These are phyloP conservation scores for Toxotes lorentzi DNA, from an alignment of 2,797 vertebrate genomes.

Conservation along the genomic window DNA sequence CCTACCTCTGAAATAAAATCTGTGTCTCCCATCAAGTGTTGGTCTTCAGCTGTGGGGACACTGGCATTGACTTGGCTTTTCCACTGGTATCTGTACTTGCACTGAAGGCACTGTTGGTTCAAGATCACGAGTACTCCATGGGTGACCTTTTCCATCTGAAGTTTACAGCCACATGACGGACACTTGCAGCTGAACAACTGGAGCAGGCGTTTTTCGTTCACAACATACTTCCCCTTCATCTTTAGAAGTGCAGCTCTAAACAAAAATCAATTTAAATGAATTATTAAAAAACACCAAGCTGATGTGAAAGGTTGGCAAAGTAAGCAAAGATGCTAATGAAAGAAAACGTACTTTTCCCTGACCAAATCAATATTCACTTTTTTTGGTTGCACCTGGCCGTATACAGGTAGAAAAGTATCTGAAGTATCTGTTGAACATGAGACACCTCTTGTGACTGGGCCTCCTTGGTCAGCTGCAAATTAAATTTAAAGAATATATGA, in stretches of 20 bases:
- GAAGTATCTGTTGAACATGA: conserved; percentile 3
- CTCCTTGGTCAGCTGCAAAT: conserved; percentile 22
- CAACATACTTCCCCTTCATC: conserved; percentile 31
- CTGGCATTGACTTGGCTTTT: conserved; percentile 36
- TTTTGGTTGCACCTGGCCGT: not conserved
- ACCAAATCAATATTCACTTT: conserved; percentile 1
- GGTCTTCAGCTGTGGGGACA: not conserved
- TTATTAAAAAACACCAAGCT: conserved; percentile 7
- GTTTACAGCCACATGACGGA: conserved; percentile 40
- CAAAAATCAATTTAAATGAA: not conserved
- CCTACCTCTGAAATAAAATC: conserved; percentile 29
- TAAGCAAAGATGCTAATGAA: not conserved
- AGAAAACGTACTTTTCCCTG: conserved; percentile 45
- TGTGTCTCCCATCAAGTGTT: not conserved
- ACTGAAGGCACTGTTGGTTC: conserved; percentile 49
- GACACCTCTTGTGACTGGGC: not conserved
- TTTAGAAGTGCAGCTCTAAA: conserved; percentile 30
- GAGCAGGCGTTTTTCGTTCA: conserved; percentile 43
- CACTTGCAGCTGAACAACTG: conserved; percentile 44
- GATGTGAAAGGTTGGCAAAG: not conserved
- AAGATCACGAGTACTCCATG: conserved; percentile 25
- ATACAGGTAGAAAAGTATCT: not conserved
- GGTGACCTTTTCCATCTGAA: conserved; percentile 43
- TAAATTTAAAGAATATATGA: not conserved
- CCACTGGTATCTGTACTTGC: conserved; percentile 47